Evolutionary conservation across 2,888 invertebrate species (phyloP), one percentile per base, ranked within the genome.

Genomic region (Meiosimyza decipiens): DNA sequence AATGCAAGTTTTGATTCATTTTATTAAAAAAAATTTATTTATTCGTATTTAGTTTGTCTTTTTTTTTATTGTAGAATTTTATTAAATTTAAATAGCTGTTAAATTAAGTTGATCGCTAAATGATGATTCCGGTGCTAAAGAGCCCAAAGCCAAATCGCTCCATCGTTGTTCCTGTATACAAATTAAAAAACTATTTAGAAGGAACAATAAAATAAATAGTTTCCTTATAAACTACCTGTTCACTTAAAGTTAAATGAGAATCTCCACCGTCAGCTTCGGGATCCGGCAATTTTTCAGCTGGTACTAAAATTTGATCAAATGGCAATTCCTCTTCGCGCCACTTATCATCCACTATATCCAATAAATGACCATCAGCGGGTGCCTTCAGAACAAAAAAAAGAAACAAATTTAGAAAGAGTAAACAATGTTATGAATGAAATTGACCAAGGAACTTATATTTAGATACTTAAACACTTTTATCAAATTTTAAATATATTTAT

Each of bases 251-350:
- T 84, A 97, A 91, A 82, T 94, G 94, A 5, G 95, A 93, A 88
- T 97, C 97, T 28, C 95, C 96, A 79, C 94, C 94, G 86, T 98
- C 97, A 2, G 96, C 95, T 85, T 96, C 96, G 0, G 95, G 95
- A 88, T 98, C 97, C 1, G 97, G 95, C 66, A 98, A 88, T 88
- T 97, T 97, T 82, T 93, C 91, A 66, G 92, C 85, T 3, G 97
- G 97, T 7, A 98, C 96, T 70, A 88, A 84, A 79, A 95, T 95
- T 82, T 96, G 96, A 86, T 97, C 96, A 80, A 92, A 90, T 5
- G 95, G 95, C 62, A 95, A 88, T 80, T 91, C 90, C 82, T 97
- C 97, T 74, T 93, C 91, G 71, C 94, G 90, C 97, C 98, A 98
- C 81, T 92, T 91, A 81, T 95, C 93, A 85, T 97, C 96, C 78